Evolutionary conservation across 1,140 invertebrate genomes (phyloP).

Genomic region (Procambarus virginalis): DNA sequence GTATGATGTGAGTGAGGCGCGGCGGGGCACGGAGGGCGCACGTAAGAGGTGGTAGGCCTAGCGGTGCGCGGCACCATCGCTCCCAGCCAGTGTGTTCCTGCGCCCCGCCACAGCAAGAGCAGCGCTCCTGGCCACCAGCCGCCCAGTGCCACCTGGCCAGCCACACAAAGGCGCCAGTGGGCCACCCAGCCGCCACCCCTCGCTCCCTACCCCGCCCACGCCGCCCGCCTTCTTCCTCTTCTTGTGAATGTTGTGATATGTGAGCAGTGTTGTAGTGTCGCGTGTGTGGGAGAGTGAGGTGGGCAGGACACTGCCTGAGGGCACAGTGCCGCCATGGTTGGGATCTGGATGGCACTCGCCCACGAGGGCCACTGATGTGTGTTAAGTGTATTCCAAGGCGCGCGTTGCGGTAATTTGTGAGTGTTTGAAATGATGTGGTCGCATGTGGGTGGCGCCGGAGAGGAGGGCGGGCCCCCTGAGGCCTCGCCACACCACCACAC

Average conservation of each 20-base stretch:
- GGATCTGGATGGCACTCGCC: constrained; percentile 38
- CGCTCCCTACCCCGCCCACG: background rate
- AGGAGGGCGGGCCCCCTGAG: constrained; percentile 17
- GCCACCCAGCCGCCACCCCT: constrained; percentile 22
- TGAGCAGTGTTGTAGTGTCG: constrained; percentile 27
- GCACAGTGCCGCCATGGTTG: constrained; percentile 23
- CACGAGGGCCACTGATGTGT: constrained; percentile 24
- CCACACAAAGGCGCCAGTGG: constrained; percentile 51
- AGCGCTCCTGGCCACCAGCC: constrained; percentile 30
- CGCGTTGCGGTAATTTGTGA: constrained; percentile 19
- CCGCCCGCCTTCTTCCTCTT: constrained; percentile 6
- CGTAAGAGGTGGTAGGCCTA: constrained; percentile 53
- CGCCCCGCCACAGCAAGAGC: constrained; percentile 59
- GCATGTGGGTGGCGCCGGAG: constrained; percentile 37
- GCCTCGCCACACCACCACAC: constrained; percentile 51
- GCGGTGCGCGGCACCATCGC: constrained; percentile 51
- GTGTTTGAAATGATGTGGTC: constrained; percentile 51
- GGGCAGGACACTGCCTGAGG: background rate
- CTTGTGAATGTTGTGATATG: constrained; percentile 31
- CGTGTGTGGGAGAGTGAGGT: constrained; percentile 2
- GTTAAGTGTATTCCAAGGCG: constrained; percentile 41
- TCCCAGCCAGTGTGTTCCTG: constrained; percentile 57
- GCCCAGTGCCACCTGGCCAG: constrained; percentile 44
- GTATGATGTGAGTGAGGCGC: constrained; percentile 40
- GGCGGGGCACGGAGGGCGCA: constrained; percentile 35